A percentile compares a stretch with the other conserved stretches of the same genome.
Evolutionary conservation across 2,888 invertebrate species (phyloP).

Genomic region (Pediacus dermestoides): DNA sequence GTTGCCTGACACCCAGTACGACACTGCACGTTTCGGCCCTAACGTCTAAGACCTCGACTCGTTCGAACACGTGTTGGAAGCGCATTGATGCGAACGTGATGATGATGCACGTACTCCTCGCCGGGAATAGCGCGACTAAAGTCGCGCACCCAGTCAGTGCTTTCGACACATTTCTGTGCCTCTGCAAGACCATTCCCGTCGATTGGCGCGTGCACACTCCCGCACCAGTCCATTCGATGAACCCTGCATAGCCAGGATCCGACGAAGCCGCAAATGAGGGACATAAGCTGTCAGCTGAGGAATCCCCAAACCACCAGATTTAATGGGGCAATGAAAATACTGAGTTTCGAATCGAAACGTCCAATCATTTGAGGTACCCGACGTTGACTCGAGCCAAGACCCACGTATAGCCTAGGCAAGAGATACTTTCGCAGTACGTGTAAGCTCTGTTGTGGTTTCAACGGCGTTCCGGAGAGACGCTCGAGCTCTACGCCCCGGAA

Average conservation of each 20-base stretch:
- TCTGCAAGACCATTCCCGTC: conserved; percentile 10
- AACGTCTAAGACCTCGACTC: conserved; percentile 6
- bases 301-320: conserved; percentile 15
- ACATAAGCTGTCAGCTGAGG: conserved; percentile 5
- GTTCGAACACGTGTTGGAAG: conserved; percentile 13
- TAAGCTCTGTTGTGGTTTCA: conserved; percentile 12
- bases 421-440: conserved; percentile 3
- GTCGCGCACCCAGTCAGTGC: conserved; percentile 11
- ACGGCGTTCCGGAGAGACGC: conserved; percentile 3
- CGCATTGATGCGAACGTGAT: conserved; percentile 14
- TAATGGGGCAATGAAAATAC: conserved; percentile 11
- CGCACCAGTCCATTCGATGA: neutral
- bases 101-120: conserved; percentile 7
- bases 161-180: neutral
- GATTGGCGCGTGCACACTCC: conserved; percentile 2
- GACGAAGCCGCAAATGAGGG: neutral
- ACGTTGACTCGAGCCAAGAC: too few species aligned
- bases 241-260: neutral
- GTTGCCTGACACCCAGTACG: conserved; percentile 14
- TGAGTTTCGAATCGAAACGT: too few species aligned
- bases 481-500: conserved; percentile 1
- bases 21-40: conserved; percentile 11
- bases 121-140: conserved; percentile 8
- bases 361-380: too few species aligned
- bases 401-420: conserved; percentile 8